phyloP scores from a whole-genome alignment of 2,113 vertebrate species.

The Chionomys nivalis region DNA sequence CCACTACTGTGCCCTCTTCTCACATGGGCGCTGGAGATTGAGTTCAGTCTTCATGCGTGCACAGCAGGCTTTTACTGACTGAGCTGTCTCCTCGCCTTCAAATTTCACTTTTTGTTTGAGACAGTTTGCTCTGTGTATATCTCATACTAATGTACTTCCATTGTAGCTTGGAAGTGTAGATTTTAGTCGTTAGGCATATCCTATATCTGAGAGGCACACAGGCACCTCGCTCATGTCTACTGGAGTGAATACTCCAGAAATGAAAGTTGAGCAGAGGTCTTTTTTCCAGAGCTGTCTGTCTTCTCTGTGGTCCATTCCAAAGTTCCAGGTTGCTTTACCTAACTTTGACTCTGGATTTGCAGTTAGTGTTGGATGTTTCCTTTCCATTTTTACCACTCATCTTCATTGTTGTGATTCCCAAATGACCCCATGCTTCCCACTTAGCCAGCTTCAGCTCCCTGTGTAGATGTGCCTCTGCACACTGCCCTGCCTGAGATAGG shows the following conservation, averaged over 20 bases:
- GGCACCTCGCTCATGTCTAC: background rate
- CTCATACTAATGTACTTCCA: background rate
- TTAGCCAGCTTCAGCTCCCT: background rate
- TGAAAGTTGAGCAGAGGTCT: background rate
- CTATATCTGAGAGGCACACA: background rate
- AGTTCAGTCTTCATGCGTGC: background rate
- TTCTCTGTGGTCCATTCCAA: background rate
- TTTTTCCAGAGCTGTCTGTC: background rate
- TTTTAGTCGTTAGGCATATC: background rate
- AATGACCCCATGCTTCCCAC: fast-evolving
- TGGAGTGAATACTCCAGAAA: background rate
- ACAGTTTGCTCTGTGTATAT: background rate
- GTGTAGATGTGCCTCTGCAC: background rate
- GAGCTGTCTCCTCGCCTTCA: background rate
- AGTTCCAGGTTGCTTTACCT: fast-evolving
- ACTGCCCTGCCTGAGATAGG: background rate
- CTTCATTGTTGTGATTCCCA: background rate
- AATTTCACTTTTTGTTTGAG: background rate
- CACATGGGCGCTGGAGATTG: background rate
- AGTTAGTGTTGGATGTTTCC: background rate
- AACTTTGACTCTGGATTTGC: background rate
- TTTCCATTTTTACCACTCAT: background rate
- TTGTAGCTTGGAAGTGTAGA: background rate
- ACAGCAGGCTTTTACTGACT: background rate
- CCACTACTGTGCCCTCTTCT: background rate